phyloP scores from a whole-genome alignment of 2,888 invertebrate genomes.

The Scrobipalpa atriplicella region DNA sequence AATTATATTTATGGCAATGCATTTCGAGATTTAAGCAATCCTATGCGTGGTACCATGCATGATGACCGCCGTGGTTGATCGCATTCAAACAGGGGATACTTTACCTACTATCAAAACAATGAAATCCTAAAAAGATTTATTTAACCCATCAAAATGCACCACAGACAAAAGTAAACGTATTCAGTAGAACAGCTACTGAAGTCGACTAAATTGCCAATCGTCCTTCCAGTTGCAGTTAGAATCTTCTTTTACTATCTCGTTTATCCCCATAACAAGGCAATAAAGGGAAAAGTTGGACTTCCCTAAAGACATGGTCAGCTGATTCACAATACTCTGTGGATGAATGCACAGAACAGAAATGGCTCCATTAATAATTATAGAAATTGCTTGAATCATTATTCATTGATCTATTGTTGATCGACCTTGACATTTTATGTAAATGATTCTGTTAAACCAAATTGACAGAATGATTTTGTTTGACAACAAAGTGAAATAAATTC shows the following conservation, averaged over 20 bases:
- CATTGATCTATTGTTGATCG: neutral
- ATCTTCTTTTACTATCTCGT: conserved; percentile 45
- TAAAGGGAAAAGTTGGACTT: conserved; percentile 60
- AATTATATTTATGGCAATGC: too few relatives aligned
- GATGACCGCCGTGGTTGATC: too few relatives aligned
- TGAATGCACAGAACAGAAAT: conserved; percentile 31
- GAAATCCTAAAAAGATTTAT: neutral
- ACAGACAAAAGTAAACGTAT: conserved; percentile 13
- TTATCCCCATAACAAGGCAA: conserved; percentile 57
- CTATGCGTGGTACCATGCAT: too few relatives aligned
- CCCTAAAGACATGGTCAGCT: conserved; percentile 43
- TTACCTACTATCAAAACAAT: neutral
- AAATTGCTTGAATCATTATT: neutral
- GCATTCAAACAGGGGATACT: too few relatives aligned
- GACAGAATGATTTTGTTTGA: too few relatives aligned
- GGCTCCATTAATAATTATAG: neutral
- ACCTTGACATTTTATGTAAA: neutral
- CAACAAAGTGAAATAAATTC: too few relatives aligned
- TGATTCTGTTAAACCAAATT: too few relatives aligned
- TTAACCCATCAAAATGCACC: neutral
- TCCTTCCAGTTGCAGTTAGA: conserved; percentile 42
- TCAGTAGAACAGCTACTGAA: conserved; percentile 21
- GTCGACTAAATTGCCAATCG: conserved; percentile 32
- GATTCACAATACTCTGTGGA: conserved; percentile 45
- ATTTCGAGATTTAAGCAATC: too few relatives aligned